Evolutionary conservation across 2,888 invertebrate genomes (phyloP).

Genomic region (Limenitis camilla): DNA sequence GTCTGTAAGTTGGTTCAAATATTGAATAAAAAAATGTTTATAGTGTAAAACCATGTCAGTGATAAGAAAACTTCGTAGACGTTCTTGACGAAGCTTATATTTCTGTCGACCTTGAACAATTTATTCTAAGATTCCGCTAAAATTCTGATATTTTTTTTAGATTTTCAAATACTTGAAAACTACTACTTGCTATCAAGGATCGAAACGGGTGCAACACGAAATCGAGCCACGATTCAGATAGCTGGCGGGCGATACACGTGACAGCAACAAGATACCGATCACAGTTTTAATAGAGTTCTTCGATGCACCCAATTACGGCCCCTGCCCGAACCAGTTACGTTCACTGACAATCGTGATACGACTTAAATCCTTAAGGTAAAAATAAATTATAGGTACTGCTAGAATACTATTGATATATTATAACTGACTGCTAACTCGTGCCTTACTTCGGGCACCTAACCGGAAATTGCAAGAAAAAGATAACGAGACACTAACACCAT

Average conservation of each 20-base stretch:
- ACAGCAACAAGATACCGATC: slow-evolving; percentile 57
- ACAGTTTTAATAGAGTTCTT: slow-evolving; percentile 61
- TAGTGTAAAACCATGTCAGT: no score
- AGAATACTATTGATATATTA: background rate
- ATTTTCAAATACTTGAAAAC: no score
- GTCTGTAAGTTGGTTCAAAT: no score
- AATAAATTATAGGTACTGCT: slow-evolving; percentile 4
- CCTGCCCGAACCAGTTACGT: slow-evolving; percentile 23
- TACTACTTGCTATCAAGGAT: slow-evolving; percentile 19
- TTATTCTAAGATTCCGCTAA: no score
- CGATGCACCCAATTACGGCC: slow-evolving; percentile 58
- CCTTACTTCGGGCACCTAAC: no score
- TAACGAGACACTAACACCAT: no score
- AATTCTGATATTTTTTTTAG: no score
- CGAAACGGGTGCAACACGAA: slow-evolving; percentile 24
- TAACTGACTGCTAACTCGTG: background rate
- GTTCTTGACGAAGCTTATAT: no score
- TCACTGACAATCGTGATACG: slow-evolving; percentile 21
- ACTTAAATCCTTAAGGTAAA: slow-evolving; percentile 10
- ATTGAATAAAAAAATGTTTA: no score
- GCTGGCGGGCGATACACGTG: slow-evolving; percentile 55
- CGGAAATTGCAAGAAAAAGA: no score
- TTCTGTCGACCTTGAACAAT: no score
- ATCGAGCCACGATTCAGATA: slow-evolving; percentile 36
- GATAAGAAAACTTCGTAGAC: no score